phyloP scores from a whole-genome alignment of 1,140 invertebrate genomes.

The Epicauta chinensis region DNA sequence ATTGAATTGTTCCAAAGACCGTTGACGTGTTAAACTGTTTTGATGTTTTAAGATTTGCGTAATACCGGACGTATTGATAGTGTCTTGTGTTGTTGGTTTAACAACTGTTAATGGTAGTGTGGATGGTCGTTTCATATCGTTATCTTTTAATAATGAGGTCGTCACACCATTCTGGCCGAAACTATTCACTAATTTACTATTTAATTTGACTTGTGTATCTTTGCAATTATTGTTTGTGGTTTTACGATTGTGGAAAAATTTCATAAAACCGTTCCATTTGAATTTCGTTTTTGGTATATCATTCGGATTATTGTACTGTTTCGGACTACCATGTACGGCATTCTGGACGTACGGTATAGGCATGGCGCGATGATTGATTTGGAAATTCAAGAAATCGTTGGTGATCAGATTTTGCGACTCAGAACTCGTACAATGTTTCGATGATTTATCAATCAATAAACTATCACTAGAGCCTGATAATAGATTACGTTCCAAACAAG shows the following conservation, averaged over 20 bases:
- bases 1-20: conserved; percentile 61
- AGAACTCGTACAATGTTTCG: conserved; percentile 50
- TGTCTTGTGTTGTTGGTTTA: conserved; percentile 3
- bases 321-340: conserved; percentile 54
- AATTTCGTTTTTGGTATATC: conserved; percentile 28
- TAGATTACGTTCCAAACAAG: conserved; percentile 80
- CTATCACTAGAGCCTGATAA: conserved; percentile 55
- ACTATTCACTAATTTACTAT: conserved; percentile 30
- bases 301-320: conserved; percentile 43
- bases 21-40: conserved; percentile 46
- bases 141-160: conserved; percentile 31
- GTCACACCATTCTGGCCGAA: conserved; percentile 34
- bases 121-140: conserved; percentile 31
- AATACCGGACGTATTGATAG: conserved; percentile 10
- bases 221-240: conserved; percentile 29
- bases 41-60: conserved; percentile 36
- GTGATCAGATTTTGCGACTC: conserved; percentile 44
- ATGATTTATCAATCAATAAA: conserved; percentile 63
- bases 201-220: conserved; percentile 51
- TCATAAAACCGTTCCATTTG: conserved; percentile 39
- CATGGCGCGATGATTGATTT: conserved; percentile 45
- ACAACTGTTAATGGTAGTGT: conserved; percentile 35
- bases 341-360: conserved; percentile 73
- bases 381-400: conserved; percentile 39
- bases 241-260: conserved; percentile 34